Conservation (phyloP, 2,797 vertebrate genomes). For the Petrocephalus sullivani region DNA sequence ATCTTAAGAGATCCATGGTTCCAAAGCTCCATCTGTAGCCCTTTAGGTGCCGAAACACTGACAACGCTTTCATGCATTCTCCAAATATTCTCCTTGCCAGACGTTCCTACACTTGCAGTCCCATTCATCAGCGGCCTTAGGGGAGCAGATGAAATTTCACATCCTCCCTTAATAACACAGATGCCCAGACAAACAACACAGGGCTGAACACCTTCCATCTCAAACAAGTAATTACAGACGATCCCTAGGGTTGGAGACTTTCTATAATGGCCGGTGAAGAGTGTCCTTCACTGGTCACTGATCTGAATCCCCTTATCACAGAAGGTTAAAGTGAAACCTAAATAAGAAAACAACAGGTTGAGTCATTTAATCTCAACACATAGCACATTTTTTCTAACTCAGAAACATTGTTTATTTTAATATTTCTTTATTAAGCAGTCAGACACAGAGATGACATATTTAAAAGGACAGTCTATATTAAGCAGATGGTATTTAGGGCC, state of each 20-base stretch:
- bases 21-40: not conserved
- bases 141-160: not conserved
- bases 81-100: not conserved
- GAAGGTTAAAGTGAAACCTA: not conserved
- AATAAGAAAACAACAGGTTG: not conserved
- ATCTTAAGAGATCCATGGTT: not conserved
- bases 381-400: not conserved
- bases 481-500: not conserved
- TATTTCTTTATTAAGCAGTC: not conserved
- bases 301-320: not conserved
- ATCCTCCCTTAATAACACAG: not conserved
- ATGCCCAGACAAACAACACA: not conserved
- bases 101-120: not conserved
- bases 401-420: not conserved
- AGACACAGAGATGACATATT: not conserved
- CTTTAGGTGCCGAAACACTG: not conserved
- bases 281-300: constrained; percentile 9
- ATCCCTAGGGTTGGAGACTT: not conserved
- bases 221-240: not conserved
- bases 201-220: not conserved
- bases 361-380: constrained; percentile 7
- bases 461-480: not conserved
- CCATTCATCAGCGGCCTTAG: not conserved
- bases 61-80: not conserved
- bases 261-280: not conserved